Percentiles rank a stretch among this genome's conserved stretches.
Evolutionary conservation across 2,113 vertebrate species (phyloP).

Genomic region (Oceanites oceanicus): DNA sequence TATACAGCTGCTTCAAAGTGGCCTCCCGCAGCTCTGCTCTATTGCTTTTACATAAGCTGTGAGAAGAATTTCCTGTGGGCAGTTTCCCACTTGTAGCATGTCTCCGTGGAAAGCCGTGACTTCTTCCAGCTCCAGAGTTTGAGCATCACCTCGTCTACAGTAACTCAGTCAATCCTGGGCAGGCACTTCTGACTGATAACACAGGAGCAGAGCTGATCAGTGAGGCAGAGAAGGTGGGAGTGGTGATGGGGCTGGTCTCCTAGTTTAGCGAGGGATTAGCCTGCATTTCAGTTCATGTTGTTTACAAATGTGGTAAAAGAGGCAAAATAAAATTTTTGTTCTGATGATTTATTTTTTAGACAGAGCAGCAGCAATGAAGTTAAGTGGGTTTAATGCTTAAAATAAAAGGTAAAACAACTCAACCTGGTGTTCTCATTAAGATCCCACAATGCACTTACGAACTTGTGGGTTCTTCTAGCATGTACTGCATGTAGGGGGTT

Average conservation of each 20-base stretch:
- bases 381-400: neutral
- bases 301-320: neutral
- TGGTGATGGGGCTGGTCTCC: neutral
- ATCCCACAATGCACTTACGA: neutral
- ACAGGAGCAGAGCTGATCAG: neutral
- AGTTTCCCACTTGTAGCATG: neutral
- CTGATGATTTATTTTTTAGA: neutral
- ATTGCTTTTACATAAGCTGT: neutral
- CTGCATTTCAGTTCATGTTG: neutral
- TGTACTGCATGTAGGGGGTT: neutral
- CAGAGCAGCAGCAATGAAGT: neutral
- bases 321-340: neutral
- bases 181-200: neutral
- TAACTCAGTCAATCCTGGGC: neutral
- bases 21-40: neutral
- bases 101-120: neutral
- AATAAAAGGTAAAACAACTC: neutral
- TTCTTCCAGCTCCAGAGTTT: neutral
- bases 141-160: fast-evolving
- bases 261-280: neutral
- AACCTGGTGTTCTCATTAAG: neutral
- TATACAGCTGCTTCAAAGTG: neutral
- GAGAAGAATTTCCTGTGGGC: neutral
- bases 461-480: neutral
- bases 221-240: neutral